Percentiles rank a stretch among this genome's conserved stretches.
Conservation (phyloP, 1,140 invertebrate genomes). For the Rhysida immarginata region DNA sequence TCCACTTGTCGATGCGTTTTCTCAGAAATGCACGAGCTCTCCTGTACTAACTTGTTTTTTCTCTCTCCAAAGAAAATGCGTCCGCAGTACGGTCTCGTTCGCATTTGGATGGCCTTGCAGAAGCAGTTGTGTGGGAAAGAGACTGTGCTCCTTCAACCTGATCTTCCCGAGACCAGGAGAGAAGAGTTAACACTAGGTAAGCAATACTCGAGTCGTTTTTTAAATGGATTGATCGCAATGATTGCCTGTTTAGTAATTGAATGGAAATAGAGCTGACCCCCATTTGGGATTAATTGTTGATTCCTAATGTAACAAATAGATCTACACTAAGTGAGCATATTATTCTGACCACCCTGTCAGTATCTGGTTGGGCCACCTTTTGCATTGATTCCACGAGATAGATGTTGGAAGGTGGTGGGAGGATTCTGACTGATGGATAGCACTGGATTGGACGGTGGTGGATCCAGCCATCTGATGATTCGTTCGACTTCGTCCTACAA, state of each 20-base stretch:
- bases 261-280: not conserved
- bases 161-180: constrained; percentile 13
- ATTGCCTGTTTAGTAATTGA: not conserved
- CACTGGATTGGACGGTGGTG: no score
- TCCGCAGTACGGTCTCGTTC: constrained; percentile 25
- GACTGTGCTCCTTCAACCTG: constrained; percentile 1
- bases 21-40: no score
- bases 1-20: no score
- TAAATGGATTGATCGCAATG: not conserved
- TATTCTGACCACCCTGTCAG: no score
- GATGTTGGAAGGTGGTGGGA: no score
- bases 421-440: no score
- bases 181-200: constrained; percentile 6
- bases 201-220: not conserved
- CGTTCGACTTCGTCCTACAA: no score
- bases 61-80: constrained; percentile 8
- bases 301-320: not conserved
- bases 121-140: constrained; percentile 33
- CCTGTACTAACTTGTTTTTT: not conserved
- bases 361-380: not conserved
- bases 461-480: no score
- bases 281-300: no score
- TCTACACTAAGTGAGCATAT: no score
- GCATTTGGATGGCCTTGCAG: constrained; percentile 35
- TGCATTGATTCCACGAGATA: no score